These are phyloP conservation scores for Dolichotis patagonum DNA, from an alignment of 2,113 vertebrate species.

Conservation along the genomic window DNA sequence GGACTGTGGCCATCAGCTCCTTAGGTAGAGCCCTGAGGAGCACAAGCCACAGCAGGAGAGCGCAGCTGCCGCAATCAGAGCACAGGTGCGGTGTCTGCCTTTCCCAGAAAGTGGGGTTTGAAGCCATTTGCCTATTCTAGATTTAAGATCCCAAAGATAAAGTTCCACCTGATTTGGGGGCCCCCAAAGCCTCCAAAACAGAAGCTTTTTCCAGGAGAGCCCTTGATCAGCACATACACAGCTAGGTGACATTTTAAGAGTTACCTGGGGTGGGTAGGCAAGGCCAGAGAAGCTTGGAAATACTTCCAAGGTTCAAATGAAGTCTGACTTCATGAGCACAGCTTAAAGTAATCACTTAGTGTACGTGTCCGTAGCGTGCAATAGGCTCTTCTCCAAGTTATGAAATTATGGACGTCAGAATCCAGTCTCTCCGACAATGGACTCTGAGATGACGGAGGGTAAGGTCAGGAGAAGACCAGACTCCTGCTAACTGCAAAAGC, in stretches of 20 bases:
- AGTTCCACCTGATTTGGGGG: neutral
- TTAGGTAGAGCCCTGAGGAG: accelerated
- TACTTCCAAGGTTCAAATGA: neutral
- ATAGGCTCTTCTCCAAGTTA: neutral
- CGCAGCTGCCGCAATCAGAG: neutral
- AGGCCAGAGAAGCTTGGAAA: neutral
- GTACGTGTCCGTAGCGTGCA: neutral
- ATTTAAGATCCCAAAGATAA: neutral
- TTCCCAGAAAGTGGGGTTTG: neutral
- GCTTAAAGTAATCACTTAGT: neutral
- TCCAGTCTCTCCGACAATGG: neutral
- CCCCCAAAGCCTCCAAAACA: neutral
- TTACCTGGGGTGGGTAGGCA: no score
- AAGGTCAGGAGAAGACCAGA: neutral
- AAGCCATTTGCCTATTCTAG: neutral
- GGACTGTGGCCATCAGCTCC: accelerated
- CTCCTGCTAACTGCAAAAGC: neutral
- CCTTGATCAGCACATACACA: neutral
- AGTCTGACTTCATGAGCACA: neutral
- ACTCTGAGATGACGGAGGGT: accelerated
- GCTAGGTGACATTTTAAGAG: neutral
- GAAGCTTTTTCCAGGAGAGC: neutral
- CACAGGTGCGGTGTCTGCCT: neutral
- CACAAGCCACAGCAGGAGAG: neutral
- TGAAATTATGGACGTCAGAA: neutral